These are phyloP conservation scores for Thera obeliscata DNA, from an alignment of 2,888 invertebrate genomes.

Conservation along the genomic window DNA sequence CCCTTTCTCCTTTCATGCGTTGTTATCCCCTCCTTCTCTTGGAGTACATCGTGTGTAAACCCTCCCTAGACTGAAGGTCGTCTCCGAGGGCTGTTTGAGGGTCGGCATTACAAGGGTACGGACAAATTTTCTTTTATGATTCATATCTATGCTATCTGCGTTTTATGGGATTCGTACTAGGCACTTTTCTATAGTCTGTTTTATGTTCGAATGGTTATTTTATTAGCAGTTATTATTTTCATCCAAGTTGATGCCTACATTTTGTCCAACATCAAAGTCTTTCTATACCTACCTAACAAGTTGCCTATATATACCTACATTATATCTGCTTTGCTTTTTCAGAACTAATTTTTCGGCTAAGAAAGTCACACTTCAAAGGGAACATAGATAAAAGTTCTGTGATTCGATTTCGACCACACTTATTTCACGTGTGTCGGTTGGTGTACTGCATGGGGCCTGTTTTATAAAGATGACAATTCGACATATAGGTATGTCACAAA, in stretches of 20 bases:
- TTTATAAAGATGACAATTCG: too few species aligned
- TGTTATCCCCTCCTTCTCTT: constrained; percentile 37
- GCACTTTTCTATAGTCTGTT: constrained; percentile 13
- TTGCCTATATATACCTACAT: too few species aligned
- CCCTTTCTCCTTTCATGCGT: constrained; percentile 34
- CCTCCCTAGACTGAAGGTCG: constrained; percentile 48
- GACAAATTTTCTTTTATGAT: constrained; percentile 51
- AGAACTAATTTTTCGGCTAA: too few species aligned
- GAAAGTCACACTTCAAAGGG: constrained; percentile 11
- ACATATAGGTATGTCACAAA: too few species aligned
- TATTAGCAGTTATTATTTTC: not conserved
- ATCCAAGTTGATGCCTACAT: not conserved
- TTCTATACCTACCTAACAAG: too few species aligned
- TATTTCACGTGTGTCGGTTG: constrained; percentile 10
- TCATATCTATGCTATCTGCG: constrained; percentile 47
- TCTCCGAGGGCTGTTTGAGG: constrained; percentile 46
- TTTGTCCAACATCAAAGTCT: too few species aligned
- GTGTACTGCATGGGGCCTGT: too few species aligned
- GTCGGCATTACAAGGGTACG: constrained; percentile 48
- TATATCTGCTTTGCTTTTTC: too few species aligned
- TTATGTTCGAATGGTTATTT: not conserved
- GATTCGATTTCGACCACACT: constrained; percentile 14
- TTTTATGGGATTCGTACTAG: constrained; percentile 38
- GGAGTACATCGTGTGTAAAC: constrained; percentile 43
- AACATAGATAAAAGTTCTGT: constrained; percentile 2